Base-by-base conservation (phyloP, 30 jellyfish, hydroid and myxozoan species). In the Catostylus mosaicus region DNA sequence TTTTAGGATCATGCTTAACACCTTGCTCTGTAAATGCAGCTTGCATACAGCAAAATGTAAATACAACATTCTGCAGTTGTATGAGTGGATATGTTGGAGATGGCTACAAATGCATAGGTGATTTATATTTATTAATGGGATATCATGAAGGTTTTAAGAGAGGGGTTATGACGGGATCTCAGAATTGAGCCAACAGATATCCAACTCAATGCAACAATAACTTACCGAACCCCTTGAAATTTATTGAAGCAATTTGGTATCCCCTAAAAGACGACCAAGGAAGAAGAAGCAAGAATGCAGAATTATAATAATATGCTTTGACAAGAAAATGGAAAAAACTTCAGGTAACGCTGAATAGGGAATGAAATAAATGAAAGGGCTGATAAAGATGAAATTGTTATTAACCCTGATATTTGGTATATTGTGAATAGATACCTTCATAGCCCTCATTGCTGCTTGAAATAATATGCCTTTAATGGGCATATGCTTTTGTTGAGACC, bases 51-150 rank as follows among this genome's bases (percentile, higher is more conserved):
- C 14, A 64, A 48, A 33, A 46, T 24, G 46, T 37, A 24, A 68
- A 69, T 50, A 48, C 34, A 10, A 30, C 89, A 20, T 18, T 40
- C 10, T 92, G 98, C 83, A 56, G 37, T 19, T 93, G 98, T 59
- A 40, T 27, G 19, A 85, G 76, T 68, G 98, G 98, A 2, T 93
- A 69, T 77, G 90, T 75, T 52, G 98, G 98, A 22, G 76, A 93
- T 72, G 98, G 98, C 30, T 26, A 63, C 48, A 18, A 63, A 4
- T 93, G 98, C 46, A 45, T 88, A 73, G 98, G 98, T 87, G n/a
- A 24, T 11, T n/a, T 27, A 59, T 27, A 8, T 4, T 5, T 43
- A 43, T 18, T 50, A 27, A 50, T n/a, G n/a, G n/a, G n/a, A n/a
- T n/a, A n/a, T n/a, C n/a, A n/a, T n/a, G n/a, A n/a, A 23, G 32